Conservation (phyloP, 1,140 invertebrate species). For the Maniola jurtina region DNA sequence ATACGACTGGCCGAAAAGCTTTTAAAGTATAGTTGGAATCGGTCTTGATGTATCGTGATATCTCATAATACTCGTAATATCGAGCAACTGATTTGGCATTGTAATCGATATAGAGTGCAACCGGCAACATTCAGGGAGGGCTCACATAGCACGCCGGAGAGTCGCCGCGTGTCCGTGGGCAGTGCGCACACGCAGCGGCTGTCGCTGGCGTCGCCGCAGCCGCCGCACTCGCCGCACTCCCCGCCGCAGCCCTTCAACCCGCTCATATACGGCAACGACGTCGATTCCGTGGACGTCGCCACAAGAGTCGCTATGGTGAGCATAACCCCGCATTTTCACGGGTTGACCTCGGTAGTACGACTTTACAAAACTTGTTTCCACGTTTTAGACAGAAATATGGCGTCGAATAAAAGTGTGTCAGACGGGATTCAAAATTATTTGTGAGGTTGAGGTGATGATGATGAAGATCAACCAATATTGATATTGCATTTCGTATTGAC, state of each 20-base stretch:
- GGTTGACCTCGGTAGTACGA: too few relatives aligned
- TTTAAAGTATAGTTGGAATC: neutral
- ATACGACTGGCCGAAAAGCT: too few relatives aligned
- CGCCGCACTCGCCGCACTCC: slow-evolving; percentile 51
- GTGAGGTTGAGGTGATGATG: too few relatives aligned
- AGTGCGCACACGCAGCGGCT: slow-evolving; percentile 54
- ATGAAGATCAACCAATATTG: too few relatives aligned
- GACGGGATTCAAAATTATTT: too few relatives aligned
- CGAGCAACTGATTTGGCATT: neutral
- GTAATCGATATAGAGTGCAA: slow-evolving; percentile 47
- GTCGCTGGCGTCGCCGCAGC: slow-evolving; percentile 56
- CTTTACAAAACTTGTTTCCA: too few relatives aligned
- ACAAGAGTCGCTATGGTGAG: slow-evolving; percentile 98
- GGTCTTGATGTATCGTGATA: neutral
- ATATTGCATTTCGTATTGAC: too few relatives aligned
- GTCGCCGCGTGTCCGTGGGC: slow-evolving; percentile 57
- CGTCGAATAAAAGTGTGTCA: too few relatives aligned
- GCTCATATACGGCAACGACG: slow-evolving; percentile 96
- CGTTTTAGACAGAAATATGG: too few relatives aligned
- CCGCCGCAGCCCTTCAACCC: slow-evolving; percentile 84
- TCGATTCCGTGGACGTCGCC: slow-evolving; percentile 99
- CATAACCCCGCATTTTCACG: too few relatives aligned
- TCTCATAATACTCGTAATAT: neutral
- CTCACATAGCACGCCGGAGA: slow-evolving; percentile 64
- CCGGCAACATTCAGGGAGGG: slow-evolving; percentile 49